Conservation (phyloP, 2,888 invertebrate species). For the Stratiomys singularior region DNA sequence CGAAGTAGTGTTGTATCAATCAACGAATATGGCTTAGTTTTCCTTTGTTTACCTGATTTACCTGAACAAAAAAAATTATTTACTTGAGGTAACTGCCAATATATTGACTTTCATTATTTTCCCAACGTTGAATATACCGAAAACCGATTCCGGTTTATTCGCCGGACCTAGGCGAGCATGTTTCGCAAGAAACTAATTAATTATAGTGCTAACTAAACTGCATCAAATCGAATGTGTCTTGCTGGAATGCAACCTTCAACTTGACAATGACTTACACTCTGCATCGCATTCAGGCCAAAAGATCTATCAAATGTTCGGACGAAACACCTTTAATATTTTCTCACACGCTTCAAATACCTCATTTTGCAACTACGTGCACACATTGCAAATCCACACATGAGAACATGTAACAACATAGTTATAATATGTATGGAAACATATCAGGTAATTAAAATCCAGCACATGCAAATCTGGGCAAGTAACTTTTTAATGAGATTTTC, state of each 20-base stretch:
- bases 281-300: background rate
- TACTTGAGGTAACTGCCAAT: background rate
- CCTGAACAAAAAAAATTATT: background rate
- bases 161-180: background rate
- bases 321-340: slow-evolving; percentile 7
- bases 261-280: slow-evolving; percentile 36
- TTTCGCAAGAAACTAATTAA: background rate
- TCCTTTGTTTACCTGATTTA: too few relatives aligned
- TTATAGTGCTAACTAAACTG: background rate
- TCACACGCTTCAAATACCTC: background rate
- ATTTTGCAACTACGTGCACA: background rate
- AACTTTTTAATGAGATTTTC: background rate
- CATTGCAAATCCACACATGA: background rate
- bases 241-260: slow-evolving; percentile 36
- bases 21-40: too few relatives aligned
- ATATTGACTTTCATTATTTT: background rate
- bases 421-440: too few relatives aligned
- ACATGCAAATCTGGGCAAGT: background rate
- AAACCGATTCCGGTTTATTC: background rate
- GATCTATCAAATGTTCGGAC: background rate
- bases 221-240: background rate
- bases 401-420: background rate
- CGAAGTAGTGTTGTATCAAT: too few relatives aligned
- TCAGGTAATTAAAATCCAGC: background rate
- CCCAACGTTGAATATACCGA: background rate